Percentiles rank a stretch among this genome's conserved stretches.
phyloP scores from a whole-genome alignment of 2,113 vertebrate species.

The Lycaon pictus region DNA sequence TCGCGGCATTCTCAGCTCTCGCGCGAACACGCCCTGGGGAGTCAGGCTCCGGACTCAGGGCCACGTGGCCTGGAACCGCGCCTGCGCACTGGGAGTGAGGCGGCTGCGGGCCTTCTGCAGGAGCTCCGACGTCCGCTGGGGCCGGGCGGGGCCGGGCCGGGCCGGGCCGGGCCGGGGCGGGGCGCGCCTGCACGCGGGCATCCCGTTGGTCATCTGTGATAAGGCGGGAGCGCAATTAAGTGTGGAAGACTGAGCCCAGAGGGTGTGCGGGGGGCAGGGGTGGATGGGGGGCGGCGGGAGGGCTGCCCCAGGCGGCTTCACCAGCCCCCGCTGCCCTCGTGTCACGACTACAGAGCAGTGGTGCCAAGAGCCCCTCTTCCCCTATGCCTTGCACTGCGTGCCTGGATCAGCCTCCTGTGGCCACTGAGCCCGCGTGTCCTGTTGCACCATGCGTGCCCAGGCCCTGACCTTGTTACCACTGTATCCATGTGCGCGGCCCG shows the following conservation, averaged over 20 bases:
- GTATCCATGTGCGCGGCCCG: background rate
- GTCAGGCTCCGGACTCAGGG: background rate
- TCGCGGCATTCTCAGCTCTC: background rate
- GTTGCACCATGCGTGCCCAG: background rate
- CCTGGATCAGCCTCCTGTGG: background rate
- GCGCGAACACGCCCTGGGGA: background rate
- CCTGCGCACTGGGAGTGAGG: background rate
- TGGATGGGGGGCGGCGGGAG: no score
- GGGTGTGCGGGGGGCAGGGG: background rate
- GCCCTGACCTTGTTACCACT: background rate
- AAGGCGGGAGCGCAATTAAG: background rate
- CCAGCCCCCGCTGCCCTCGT: background rate
- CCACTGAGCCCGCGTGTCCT: background rate
- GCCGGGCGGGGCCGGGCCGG: no score
- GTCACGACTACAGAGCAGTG: background rate
- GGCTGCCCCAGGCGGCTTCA: no score
- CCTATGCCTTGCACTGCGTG: no score
- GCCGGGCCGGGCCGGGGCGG: no score
- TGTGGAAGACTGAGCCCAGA: background rate
- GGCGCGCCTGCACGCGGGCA: no score
- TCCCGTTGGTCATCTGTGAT: background rate
- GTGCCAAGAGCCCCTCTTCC: no score
- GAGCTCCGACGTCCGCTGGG: accelerated
- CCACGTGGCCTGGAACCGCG: background rate
- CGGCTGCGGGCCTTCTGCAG: background rate